Percentiles rank a stretch among this genome's conserved stretches.
Conservation (phyloP, 2,797 vertebrate species). For the Clarias platycephalus region DNA sequence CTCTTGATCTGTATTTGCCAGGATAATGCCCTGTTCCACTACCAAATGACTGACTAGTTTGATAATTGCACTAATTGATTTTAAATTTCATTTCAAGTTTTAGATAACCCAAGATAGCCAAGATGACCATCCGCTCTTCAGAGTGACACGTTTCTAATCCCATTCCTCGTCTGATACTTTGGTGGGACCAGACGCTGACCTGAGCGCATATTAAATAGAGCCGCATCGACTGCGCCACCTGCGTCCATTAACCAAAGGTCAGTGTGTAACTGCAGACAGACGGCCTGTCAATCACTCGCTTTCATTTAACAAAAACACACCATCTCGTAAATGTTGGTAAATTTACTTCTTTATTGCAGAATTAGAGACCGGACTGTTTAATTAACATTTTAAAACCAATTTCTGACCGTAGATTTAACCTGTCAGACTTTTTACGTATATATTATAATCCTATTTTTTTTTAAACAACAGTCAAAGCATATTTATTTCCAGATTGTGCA, state of each 20-base stretch:
- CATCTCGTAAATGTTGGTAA: constrained; percentile 4
- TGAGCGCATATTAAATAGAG: constrained; percentile 26
- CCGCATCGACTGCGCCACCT: constrained; percentile 45
- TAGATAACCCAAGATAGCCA: not conserved
- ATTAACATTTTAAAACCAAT: not conserved
- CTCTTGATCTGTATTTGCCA: not conserved
- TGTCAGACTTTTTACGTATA: not conserved
- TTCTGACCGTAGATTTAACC: not conserved
- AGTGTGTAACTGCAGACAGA: constrained; percentile 23
- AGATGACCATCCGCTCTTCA: not conserved
- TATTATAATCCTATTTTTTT: not conserved
- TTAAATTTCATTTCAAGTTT: not conserved
- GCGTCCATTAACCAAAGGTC: constrained; percentile 48
- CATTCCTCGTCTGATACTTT: constrained; percentile 7
- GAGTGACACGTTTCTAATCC: constrained; percentile 9
- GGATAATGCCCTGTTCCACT: not conserved
- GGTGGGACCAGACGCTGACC: constrained; percentile 35
- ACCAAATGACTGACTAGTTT: not conserved
- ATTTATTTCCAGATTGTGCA: not conserved
- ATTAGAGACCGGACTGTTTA: not conserved
- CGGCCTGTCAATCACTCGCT: constrained; percentile 47
- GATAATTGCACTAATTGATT: not conserved
- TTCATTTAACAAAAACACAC: constrained; percentile 17
- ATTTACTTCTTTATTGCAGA: not conserved
- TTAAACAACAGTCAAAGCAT: not conserved